A percentile compares a stretch with the other conserved stretches of the same genome.
phyloP scores from a whole-genome alignment of 2,113 vertebrate genomes.

The Syngnathus floridae region DNA sequence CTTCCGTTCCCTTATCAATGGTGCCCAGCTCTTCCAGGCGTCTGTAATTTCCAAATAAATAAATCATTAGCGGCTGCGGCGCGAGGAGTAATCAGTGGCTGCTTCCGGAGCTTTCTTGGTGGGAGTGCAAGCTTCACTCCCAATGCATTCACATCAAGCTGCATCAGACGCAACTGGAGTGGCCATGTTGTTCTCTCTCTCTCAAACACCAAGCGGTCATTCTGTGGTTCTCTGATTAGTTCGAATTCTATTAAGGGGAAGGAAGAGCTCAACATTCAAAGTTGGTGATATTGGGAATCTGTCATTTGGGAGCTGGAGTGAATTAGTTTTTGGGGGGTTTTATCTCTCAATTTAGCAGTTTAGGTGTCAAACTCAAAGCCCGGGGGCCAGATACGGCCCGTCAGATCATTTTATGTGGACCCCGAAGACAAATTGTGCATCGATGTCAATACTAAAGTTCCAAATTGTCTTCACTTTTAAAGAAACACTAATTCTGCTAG shows the following conservation, averaged over 20 bases:
- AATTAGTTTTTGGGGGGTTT: neutral
- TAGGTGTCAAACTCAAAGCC: no score
- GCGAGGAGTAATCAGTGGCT: constrained; percentile 57
- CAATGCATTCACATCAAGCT: constrained; percentile 54
- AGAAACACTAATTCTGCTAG: no score
- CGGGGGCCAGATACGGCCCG: no score
- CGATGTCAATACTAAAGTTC: no score
- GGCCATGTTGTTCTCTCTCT: constrained; percentile 16
- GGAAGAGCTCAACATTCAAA: neutral
- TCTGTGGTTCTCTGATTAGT: constrained; percentile 6
- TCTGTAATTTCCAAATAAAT: constrained; percentile 66
- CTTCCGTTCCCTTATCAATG: constrained; percentile 54
- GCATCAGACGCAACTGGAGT: constrained; percentile 39
- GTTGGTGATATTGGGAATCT: constrained; percentile 36
- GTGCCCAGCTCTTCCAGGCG: constrained; percentile 47
- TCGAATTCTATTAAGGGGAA: constrained; percentile 2
- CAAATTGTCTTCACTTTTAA: no score
- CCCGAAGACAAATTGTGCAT: no score
- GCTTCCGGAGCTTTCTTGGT: constrained; percentile 32
- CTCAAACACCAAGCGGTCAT: constrained; percentile 11
- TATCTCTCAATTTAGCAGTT: no score
- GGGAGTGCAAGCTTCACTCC: constrained; percentile 44
- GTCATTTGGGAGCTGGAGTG: constrained; percentile 4
- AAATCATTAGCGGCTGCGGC: constrained; percentile 59
- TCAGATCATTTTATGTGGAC: no score